Evolutionary conservation across 2,888 invertebrate genomes (phyloP), one percentile per base, ranked within the genome.

Genomic region (Microctonus brassicae): DNA sequence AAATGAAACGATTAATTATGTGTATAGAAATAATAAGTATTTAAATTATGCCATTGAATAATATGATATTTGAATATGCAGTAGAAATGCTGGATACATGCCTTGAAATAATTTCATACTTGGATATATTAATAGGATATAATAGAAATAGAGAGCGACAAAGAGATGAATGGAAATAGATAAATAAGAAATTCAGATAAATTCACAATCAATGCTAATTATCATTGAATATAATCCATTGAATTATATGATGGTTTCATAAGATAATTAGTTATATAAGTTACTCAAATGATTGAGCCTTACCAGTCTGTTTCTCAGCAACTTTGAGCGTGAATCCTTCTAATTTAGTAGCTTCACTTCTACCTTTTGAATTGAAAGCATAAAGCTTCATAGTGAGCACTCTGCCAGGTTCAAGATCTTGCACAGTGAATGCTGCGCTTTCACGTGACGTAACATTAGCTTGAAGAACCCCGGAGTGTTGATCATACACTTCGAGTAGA

Each of bases 351-450:
- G 91, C 88, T 73, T 95, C 95, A 76, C 96, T 96, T 78, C 93
- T 90, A 17, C 97, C 97, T 82, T 95, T 94, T 6, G 93, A 91
- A 86, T 97, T 97, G 72, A 92, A 92, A 1, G 96, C 94, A 86
- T 94, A 96, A 75, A 97, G 91, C 66, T 93, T 89, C 86, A 97
- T 92, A 80, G 93, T 93, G 77, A 97, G 90, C 17, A 93, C 90
- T 80, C 93, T 93, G 6, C 94, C 96, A 0, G 96, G 91, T 69
- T 94, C 93, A 66, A 97, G 90, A 5, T 93, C 93, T 77, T 92
- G 91, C 0, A 96, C 93, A 69, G 92, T 92, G 89, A 97, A 94
- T 36, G 92, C 89, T 0, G 96, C 94, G 52, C 76, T 83, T 79
- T 91, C 91, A 75, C 91, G 91, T 42, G 94, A 92, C 2, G 94